Evolutionary conservation across 2,797 vertebrate genomes (phyloP), one percentile per base, ranked within the genome.

Genomic region (Muraenolepis orangiensis): DNA sequence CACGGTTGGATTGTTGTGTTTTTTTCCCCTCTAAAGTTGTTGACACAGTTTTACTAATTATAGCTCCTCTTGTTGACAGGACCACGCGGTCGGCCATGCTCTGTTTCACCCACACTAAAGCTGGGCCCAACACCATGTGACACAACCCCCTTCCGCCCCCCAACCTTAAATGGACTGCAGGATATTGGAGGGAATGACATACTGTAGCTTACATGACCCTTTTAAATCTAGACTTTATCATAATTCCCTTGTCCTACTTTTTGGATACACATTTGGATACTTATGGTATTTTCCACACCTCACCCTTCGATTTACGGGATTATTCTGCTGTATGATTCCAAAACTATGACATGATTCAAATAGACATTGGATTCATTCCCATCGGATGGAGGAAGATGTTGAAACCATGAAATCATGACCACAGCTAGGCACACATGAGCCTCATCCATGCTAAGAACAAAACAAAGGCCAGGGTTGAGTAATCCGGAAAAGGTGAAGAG

Each of bases 391-490:
- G 64, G 18, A 73, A 29, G 51, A 3, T 64, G 57, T 64, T 64
- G 91, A 90, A 76, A 93, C 74, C 76, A 91, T 23, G 57, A 26
- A 76, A 93, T 74, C 76, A 91, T 23, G 57, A 26, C 57, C 75
- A 89, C 91, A 0, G 90, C 88, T 72, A n/a, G n/a, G n/a, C n/a
- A n/a, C n/a, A 85, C 82, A n/a, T 86, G 83, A 42, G 90, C 89
- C 71, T 91, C 61, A 7, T 11, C n/a, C 57, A 87, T 70, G 81
- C 92, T 93, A 91, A 73, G 64, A 87, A 84, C 16, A 32, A 74
- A 81, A 70, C 74, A 86, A 80, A 82, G 8, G 40, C 12, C 14
- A 68, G 70, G 23, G 57, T 72, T 86, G 82, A 89, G 73, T 16
- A 61, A 69, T 64, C 46, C 1, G 26, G 51, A 70, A n/a, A 83